phyloP scores from a whole-genome alignment of 2,113 vertebrate species.

The Pachycephala philippinensis region DNA sequence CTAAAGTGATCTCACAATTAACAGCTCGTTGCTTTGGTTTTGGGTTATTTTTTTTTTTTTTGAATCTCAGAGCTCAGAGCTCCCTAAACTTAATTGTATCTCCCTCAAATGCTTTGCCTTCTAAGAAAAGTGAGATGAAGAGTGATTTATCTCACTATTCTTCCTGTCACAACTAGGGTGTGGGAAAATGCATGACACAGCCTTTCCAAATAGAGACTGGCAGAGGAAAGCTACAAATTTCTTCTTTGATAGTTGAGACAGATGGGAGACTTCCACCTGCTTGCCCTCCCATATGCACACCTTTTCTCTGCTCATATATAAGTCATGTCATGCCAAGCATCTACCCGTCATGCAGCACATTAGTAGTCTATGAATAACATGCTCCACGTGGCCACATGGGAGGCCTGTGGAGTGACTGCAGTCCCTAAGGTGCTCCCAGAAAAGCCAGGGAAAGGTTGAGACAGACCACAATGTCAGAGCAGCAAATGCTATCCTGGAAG shows the following conservation, averaged over 20 bases:
- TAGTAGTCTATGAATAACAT: not conserved
- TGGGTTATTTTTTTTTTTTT: not conserved
- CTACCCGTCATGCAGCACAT: not conserved
- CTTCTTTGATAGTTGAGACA: not conserved
- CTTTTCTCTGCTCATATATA: not conserved
- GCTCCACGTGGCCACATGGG: not conserved
- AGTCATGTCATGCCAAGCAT: not conserved
- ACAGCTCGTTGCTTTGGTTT: not conserved
- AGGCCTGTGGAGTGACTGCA: not conserved
- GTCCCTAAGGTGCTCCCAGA: not conserved
- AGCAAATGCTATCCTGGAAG: not conserved
- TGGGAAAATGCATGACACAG: not conserved
- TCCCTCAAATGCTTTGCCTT: not conserved
- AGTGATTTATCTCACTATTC: not conserved
- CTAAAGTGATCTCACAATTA: not conserved
- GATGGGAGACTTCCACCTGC: not conserved
- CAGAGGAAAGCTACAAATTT: not conserved
- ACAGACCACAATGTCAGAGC: not conserved
- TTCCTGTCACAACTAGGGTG: not conserved
- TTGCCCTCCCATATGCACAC: not conserved
- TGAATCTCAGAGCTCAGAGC: not conserved
- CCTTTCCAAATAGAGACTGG: not conserved
- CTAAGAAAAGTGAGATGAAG: not conserved
- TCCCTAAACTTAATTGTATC: not conserved
- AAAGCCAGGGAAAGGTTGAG: not conserved